Conservation (phyloP, 1,140 invertebrate species). For the Eupristina koningsbergeri region DNA sequence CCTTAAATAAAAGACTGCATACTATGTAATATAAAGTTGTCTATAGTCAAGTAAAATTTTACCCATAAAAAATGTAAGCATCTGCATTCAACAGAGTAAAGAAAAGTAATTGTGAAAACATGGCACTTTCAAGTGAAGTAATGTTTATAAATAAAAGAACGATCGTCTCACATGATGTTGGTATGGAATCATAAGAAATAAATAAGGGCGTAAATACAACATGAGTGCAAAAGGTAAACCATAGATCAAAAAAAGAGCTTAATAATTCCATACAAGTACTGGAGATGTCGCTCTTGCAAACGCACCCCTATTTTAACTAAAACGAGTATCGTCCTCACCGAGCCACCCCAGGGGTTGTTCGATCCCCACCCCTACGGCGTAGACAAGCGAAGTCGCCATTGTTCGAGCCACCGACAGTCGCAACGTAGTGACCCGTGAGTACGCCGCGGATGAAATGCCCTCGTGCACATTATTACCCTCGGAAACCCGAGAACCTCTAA, state of each 20-base stretch:
- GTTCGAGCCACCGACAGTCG: constrained; percentile 63
- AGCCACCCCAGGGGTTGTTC: constrained; percentile 11
- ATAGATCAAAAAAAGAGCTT: background rate
- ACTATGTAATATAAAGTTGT: too few relatives aligned
- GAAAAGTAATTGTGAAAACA: too few relatives aligned
- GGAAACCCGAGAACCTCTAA: too few relatives aligned
- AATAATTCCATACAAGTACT: background rate
- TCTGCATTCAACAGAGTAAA: too few relatives aligned
- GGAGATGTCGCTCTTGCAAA: background rate
- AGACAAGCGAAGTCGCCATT: constrained; percentile 64
- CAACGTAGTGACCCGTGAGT: constrained; percentile 53
- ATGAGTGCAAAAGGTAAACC: background rate
- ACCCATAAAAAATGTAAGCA: too few relatives aligned
- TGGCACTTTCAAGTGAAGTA: too few relatives aligned
- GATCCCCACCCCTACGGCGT: constrained; percentile 43
- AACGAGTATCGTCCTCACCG: background rate
- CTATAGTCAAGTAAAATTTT: too few relatives aligned
- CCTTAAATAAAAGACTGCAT: too few relatives aligned
- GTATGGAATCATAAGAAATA: background rate
- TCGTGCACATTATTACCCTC: too few relatives aligned
- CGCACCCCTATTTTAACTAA: background rate
- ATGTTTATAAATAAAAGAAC: too few relatives aligned
- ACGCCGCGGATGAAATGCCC: background rate
- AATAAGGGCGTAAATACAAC: background rate
- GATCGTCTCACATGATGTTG: too few relatives aligned